Evolutionary conservation across 2,797 vertebrate species (phyloP).

Genomic region (Taenioides sp.): DNA sequence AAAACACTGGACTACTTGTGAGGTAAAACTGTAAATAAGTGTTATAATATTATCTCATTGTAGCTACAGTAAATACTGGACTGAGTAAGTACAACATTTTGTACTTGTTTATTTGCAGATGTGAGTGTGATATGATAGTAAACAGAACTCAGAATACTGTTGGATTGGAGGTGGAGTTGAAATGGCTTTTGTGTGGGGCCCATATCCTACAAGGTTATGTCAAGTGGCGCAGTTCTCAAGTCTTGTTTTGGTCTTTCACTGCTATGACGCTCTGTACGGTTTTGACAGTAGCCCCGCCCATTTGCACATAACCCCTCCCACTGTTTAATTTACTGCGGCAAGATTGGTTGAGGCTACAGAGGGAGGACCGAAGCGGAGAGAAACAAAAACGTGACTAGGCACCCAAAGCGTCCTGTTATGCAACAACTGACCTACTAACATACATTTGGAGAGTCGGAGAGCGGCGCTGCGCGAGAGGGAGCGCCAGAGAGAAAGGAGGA

Average conservation of each 20-base stretch:
- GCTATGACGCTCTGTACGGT: constrained; percentile 26
- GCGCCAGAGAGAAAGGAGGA: constrained; percentile 16
- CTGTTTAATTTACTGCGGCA: constrained; percentile 49
- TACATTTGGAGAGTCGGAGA: constrained; percentile 74
- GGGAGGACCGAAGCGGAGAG: constrained; percentile 63
- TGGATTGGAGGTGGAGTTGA: neutral
- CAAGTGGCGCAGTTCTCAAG: neutral
- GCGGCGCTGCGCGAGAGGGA: constrained; percentile 36
- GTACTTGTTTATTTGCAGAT: no score
- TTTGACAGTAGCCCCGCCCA: constrained; percentile 50
- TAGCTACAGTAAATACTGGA: no score
- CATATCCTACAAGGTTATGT: neutral
- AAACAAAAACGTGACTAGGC: constrained; percentile 82
- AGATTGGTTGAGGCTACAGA: constrained; percentile 58
- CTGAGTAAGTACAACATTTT: no score
- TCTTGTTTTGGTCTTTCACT: neutral
- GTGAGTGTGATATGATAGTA: neutral
- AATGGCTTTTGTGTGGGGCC: neutral
- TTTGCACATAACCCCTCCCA: constrained; percentile 38
- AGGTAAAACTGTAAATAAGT: no score
- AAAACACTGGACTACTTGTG: no score
- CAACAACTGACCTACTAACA: constrained; percentile 88
- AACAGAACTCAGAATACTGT: neutral
- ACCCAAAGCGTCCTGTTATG: constrained; percentile 82
- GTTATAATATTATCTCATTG: no score